These are phyloP conservation scores for Maniola jurtina DNA, from an alignment of 1,140 invertebrate genomes.

Conservation along the genomic window DNA sequence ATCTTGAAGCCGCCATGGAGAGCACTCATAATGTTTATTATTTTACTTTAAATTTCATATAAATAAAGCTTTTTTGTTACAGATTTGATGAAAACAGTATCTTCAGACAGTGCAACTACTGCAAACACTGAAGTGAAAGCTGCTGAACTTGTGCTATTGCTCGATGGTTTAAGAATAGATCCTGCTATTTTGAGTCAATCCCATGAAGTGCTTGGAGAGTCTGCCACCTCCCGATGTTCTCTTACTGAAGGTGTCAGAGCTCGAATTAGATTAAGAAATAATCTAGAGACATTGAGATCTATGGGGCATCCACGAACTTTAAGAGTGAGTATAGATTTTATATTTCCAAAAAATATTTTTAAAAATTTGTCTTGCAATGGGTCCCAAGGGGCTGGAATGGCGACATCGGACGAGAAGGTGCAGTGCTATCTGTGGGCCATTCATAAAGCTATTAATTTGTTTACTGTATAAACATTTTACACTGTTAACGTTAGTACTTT, in stretches of 20 bases:
- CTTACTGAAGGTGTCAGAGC: constrained; percentile 85
- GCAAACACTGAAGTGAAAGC: constrained; percentile 60
- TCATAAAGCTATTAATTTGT: too few relatives aligned
- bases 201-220: constrained; percentile 58
- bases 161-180: constrained; percentile 69
- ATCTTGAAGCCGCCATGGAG: too few relatives aligned
- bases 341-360: background rate
- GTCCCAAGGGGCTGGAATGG: too few relatives aligned
- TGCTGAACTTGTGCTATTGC: constrained; percentile 60
- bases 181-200: constrained; percentile 55
- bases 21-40: too few relatives aligned
- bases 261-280: constrained; percentile 81
- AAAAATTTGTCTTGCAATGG: background rate
- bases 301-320: constrained; percentile 50
- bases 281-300: constrained; percentile 53
- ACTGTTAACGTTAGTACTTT: too few relatives aligned
- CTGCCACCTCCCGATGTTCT: constrained; percentile 74
- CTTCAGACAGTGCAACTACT: constrained; percentile 56
- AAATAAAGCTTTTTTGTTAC: constrained; percentile 23
- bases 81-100: constrained; percentile 71
- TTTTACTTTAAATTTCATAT: background rate
- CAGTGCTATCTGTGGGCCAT: too few relatives aligned
- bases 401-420: too few relatives aligned
- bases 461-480: background rate
- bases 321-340: constrained; percentile 47